Base-by-base conservation (phyloP, 2,888 invertebrate species). In the Nomada fucata region DNA sequence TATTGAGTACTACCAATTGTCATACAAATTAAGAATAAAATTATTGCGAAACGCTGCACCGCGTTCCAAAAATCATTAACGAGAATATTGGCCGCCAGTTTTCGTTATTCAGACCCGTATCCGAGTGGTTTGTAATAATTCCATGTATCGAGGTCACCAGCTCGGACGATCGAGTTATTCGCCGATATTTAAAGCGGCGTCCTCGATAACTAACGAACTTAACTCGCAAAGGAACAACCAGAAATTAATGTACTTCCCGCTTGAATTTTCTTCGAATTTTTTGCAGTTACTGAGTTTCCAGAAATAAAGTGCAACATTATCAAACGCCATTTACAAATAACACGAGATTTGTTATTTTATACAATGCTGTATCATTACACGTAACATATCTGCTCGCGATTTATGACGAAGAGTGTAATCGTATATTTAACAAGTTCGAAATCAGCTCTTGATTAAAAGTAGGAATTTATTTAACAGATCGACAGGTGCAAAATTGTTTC, bases 171-270 rank as follows among this genome's bases (percentile, higher is more conserved):
- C 68, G 57, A 50, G 55, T 64, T 63, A 18, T 61, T 57, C 42
- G 50, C 2, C 61, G 61, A 69, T 78, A 78, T 78, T 75, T 78
- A 78, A 75, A 75, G 69, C 74, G 26, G 15, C 20, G 63, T 13
- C 55, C 69, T 64, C 74, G 50, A 76, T 76, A 71, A 71, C 52
- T 71, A 47, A 44, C n/a, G 55, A 23, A 63, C 36, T 1, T 36
- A 36, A 36, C 36, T 47, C n/a, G 4, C 47, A 36, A 47, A 71
- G 55, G 15, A n/a, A 70, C 61, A 47, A 36, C 26, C 26, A n/a
- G 23, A 15, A n/a, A 68, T 2, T 61, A 18, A 63, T 20, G 15
- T 29, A 61, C 29, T 47, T 64, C 10, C 42, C 15, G 13, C 9
- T 3, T 9, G 26, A 2, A 9, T 9, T 23, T 23, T 26, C 23